Conservation (phyloP, 2,888 invertebrate species). For the Brenthis ino region DNA sequence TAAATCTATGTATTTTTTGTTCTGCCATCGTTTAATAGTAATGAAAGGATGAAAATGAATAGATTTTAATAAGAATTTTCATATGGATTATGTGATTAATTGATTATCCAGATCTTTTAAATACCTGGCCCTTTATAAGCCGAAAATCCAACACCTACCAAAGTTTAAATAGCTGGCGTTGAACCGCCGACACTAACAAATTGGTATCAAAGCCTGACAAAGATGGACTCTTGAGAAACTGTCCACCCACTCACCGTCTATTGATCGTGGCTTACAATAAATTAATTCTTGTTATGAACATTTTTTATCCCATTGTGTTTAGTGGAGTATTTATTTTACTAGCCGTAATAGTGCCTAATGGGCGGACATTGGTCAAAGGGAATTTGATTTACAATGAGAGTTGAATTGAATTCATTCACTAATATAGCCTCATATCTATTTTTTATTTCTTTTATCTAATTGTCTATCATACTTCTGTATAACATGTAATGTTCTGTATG, state of each 20-base stretch:
- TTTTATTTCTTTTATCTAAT: slow-evolving; percentile 31
- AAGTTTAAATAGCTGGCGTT: slow-evolving; percentile 77
- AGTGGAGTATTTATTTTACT: slow-evolving; percentile 72
- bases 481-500: background rate
- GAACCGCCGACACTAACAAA: slow-evolving; percentile 80
- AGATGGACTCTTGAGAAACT: slow-evolving; percentile 81
- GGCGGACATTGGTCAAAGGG: slow-evolving; percentile 77
- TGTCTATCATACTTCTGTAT: slow-evolving; percentile 15
- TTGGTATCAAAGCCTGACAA: slow-evolving; percentile 81
- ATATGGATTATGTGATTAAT: background rate
- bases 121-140: slow-evolving; percentile 35
- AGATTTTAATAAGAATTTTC: background rate
- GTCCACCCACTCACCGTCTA: slow-evolving; percentile 80
- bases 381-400: slow-evolving; percentile 46
- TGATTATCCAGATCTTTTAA: slow-evolving; percentile 21
- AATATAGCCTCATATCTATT: slow-evolving; percentile 34
- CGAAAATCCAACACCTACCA: slow-evolving; percentile 63
- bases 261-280: slow-evolving; percentile 78
- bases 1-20: slow-evolving; percentile 61
- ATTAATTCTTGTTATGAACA: slow-evolving; percentile 81
- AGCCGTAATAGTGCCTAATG: slow-evolving; percentile 65
- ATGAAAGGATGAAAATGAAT: background rate
- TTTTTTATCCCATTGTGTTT: slow-evolving; percentile 76
- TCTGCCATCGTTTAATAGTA: slow-evolving; percentile 38
- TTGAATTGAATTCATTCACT: slow-evolving; percentile 43